Conservation (phyloP, 1,140 invertebrate species). For the Zaprionus capensis region DNA sequence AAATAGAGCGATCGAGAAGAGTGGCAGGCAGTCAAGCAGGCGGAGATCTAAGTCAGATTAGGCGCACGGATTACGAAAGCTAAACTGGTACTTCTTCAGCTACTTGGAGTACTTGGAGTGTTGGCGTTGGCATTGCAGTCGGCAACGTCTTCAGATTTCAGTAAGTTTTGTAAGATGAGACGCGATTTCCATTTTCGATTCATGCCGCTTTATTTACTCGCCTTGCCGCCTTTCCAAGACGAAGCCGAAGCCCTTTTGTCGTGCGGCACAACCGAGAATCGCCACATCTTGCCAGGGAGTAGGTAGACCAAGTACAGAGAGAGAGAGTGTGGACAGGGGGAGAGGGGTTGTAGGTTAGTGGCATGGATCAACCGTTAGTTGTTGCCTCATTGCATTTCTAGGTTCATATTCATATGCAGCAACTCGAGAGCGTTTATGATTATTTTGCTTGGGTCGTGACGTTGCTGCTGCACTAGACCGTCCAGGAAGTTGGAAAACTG, state of each 20-base stretch:
- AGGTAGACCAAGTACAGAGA: background rate
- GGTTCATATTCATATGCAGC: slow-evolving; percentile 62
- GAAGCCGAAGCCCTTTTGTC: slow-evolving; percentile 65
- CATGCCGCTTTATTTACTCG: slow-evolving; percentile 71
- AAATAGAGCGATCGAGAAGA: slow-evolving; percentile 74
- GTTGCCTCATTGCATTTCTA: slow-evolving; percentile 77
- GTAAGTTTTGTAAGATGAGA: slow-evolving; percentile 73
- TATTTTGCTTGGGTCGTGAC: slow-evolving; percentile 41
- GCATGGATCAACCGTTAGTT: slow-evolving; percentile 28
- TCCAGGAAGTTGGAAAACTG: slow-evolving; percentile 30
- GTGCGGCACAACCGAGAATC: slow-evolving; percentile 49
- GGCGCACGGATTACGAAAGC: slow-evolving; percentile 58
- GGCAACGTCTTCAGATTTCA: slow-evolving; percentile 65
- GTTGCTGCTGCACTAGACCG: slow-evolving; percentile 19
- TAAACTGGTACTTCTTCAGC: slow-evolving; percentile 23
- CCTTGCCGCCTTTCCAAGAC: slow-evolving; percentile 36
- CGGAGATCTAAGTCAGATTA: slow-evolving; percentile 10
- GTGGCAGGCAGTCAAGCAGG: slow-evolving; percentile 16
- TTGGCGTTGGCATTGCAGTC: slow-evolving; percentile 43
- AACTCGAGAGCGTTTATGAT: slow-evolving; percentile 28
- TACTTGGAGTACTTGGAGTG: slow-evolving; percentile 50
- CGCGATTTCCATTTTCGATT: slow-evolving; percentile 77
- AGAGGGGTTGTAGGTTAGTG: background rate
- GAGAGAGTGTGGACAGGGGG: background rate
- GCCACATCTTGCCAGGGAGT: slow-evolving; percentile 1